Evolutionary conservation across 30 jellyfish, hydroid and myxozoan genomes (phyloP), one percentile per base, ranked within the genome.

Genomic region (Aurelia coerulea): DNA sequence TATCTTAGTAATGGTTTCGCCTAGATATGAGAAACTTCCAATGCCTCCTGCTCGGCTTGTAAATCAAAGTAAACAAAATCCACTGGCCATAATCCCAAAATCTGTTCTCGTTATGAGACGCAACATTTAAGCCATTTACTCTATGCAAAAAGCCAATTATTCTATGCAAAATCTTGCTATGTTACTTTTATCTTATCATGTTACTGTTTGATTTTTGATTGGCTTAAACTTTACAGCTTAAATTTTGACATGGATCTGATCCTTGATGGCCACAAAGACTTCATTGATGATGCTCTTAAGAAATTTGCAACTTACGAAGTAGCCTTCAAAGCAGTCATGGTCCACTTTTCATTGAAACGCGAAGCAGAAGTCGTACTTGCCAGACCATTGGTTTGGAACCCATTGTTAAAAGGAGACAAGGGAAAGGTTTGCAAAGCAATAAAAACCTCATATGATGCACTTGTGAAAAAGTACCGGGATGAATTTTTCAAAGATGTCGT

Each of bases 341-440:
- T 75, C 3, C 88, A 76, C 33, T 91, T 65, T 50, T 65, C 71
- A 0, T 56, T 91, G 64, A 80, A 85, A 66, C 86, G 89, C 13
- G 98, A 91, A 70, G 87, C 98, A 37, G 98, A 91, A 31, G 90
- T 91, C 16, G 79, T 91, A 49, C 90, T 91, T 46, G 97, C 92
- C 32, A 59, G 90, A 46, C 93, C 96, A 17, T 64, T 90, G 68
- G 35, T 39, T 37, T 91, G 98, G 98, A 66, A 81, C 58, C 78
- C 92, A 29, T 78, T 74, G 62, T 87, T 91, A 46, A 90, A 64
- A 4, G 90, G 93, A 50, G 93, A 91, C 78, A 84, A 73, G 54
- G 98, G 98, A 46, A 80, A 66, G 18, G 96, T 88, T 9, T 74
- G 90, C 34, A 74, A 79, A 34, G 70, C 98, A 13, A 73, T 91